Conservation (phyloP, 2,113 vertebrate genomes). For the Rissa tridactyla region DNA sequence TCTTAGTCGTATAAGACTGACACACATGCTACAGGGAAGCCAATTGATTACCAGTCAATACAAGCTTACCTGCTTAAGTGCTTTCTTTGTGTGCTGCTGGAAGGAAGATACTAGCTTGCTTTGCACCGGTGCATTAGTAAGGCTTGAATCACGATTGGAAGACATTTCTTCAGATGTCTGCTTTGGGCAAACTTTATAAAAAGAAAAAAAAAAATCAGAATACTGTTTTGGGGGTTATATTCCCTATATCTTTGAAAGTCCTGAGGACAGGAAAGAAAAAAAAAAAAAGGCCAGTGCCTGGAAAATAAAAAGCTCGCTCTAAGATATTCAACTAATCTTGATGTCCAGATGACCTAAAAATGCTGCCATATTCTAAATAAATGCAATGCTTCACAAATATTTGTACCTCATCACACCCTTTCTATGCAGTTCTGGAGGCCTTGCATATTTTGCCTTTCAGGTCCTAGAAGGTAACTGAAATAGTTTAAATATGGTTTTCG, state of each 20-base stretch:
- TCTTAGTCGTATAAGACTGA: background rate
- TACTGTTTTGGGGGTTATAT: background rate
- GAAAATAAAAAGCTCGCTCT: background rate
- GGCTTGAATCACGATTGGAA: conserved; percentile 78
- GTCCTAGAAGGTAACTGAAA: background rate
- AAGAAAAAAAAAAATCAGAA: conserved; percentile 63
- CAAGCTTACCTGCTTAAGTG: conserved; percentile 83
- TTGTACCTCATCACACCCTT: background rate
- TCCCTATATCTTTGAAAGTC: background rate
- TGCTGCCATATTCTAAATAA: background rate
- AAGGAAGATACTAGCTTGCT: conserved; percentile 86
- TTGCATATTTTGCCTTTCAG: background rate
- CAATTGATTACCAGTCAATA: background rate
- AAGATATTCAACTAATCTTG: background rate
- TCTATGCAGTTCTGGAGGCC: background rate
- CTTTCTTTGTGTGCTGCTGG: conserved; percentile 88
- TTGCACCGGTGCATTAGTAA: conserved; percentile 76
- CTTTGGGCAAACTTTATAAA: conserved; percentile 77
- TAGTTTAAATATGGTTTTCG: background rate
- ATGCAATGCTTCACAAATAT: background rate
- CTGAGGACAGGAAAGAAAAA: background rate
- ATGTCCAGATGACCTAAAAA: background rate
- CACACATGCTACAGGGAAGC: background rate
- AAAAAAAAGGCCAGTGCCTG: background rate
- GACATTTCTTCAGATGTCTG: conserved; percentile 79